Conservation (phyloP, 2,113 vertebrate genomes). For the Chinchilla lanigera region DNA sequence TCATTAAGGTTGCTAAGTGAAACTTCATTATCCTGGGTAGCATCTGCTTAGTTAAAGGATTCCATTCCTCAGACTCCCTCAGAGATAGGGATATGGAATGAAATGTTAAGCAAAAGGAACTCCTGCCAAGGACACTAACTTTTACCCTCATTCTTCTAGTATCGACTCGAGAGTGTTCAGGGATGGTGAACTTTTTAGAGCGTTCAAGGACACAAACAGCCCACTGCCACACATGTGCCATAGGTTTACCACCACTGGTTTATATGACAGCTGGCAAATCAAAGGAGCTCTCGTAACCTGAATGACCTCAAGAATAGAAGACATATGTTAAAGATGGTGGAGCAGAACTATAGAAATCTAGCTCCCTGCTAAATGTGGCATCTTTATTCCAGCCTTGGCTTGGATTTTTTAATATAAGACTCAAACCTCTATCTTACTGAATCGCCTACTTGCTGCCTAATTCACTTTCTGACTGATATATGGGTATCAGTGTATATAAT, state of each 20-base stretch:
- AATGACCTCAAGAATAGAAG: neutral
- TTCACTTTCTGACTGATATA: conserved; percentile 8
- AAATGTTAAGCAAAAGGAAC: neutral
- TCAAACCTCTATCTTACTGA: neutral
- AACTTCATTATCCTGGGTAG: neutral
- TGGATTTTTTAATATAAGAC: neutral
- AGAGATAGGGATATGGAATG: neutral
- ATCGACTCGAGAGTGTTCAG: neutral
- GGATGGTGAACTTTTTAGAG: neutral
- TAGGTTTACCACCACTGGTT: neutral
- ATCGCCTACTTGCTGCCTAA: neutral
- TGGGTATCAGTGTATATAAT: neutral
- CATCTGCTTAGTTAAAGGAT: neutral
- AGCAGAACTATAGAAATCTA: neutral
- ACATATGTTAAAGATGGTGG: neutral
- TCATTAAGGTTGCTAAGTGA: neutral
- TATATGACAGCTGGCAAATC: neutral
- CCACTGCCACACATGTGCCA: neutral
- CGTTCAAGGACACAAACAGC: neutral
- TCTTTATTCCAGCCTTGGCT: neutral
- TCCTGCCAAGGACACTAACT: neutral
- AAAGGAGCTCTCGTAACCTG: neutral
- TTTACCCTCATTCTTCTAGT: neutral
- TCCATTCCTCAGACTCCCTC: neutral
- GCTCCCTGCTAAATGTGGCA: neutral